Conservation (phyloP, 2,113 vertebrate genomes). For the Budorcas taxicolor region DNA sequence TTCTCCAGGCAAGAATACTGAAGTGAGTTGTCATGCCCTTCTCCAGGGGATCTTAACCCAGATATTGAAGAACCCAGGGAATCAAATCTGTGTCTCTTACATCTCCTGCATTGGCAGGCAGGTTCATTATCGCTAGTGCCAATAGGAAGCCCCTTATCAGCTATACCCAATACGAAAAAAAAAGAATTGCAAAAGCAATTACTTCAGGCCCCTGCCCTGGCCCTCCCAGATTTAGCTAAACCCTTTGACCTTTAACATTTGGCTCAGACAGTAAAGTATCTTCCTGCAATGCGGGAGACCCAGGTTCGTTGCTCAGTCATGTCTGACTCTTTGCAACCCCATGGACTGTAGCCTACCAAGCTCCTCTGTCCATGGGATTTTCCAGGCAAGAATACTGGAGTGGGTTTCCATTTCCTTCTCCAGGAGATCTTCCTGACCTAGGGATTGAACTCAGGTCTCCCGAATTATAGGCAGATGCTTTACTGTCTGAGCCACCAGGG, state of each 20-base stretch:
- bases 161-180: not conserved
- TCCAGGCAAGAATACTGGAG: not conserved
- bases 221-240: not conserved
- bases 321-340: too few species aligned
- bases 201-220: not conserved
- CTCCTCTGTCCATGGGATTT: too few species aligned
- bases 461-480: rapidly evolving
- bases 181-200: not conserved
- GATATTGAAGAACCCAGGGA: not conserved
- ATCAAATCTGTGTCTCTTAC: not conserved
- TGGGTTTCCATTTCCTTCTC: not conserved
- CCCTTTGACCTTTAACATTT: not conserved
- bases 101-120: not conserved
- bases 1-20: not conserved
- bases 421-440: not conserved
- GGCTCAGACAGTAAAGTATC: not conserved
- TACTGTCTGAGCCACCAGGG: not conserved
- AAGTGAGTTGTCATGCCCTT: not conserved
- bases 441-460: not conserved
- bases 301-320: rapidly evolving
- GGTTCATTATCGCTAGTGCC: not conserved
- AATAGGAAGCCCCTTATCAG: not conserved
- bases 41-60: not conserved
- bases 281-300: not conserved
- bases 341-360: too few species aligned